phyloP scores from a whole-genome alignment of 2,113 vertebrate genomes.

The Acinonyx jubatus region DNA sequence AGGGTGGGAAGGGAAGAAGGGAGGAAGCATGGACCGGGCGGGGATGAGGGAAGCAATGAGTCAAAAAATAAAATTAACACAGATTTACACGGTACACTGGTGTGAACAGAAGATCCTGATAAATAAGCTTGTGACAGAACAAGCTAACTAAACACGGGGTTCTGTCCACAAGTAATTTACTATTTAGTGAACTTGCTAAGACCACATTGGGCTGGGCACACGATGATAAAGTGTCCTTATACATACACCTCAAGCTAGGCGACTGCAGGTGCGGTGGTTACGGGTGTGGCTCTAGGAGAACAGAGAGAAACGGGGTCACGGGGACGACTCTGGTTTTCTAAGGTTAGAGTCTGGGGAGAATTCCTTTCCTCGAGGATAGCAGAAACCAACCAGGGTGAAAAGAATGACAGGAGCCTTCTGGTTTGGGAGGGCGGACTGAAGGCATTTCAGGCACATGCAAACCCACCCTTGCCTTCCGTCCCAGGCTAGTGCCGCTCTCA shows the following conservation, averaged over 20 bases:
- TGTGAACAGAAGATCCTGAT: neutral
- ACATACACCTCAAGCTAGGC: rapidly evolving
- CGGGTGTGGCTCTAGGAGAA: rapidly evolving
- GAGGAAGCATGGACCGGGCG: neutral
- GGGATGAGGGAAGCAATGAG: neutral
- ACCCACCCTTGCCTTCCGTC: neutral
- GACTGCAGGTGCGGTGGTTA: neutral
- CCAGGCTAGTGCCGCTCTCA: rapidly evolving
- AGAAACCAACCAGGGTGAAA: neutral
- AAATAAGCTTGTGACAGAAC: neutral
- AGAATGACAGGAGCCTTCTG: rapidly evolving
- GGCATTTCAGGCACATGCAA: rapidly evolving
- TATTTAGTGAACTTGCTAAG: neutral
- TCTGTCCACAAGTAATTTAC: too few relatives aligned
- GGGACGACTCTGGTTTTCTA: neutral
- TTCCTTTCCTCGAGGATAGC: neutral
- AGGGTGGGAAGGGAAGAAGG: neutral
- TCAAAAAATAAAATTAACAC: neutral
- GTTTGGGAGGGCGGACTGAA: rapidly evolving
- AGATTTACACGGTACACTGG: neutral
- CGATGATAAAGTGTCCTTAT: rapidly evolving
- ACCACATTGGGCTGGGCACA: rapidly evolving
- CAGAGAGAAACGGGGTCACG: too few relatives aligned
- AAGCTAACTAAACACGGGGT: neutral
- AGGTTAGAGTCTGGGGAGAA: neutral